A percentile compares a stretch with the other conserved stretches of the same genome.
These are phyloP conservation scores for Anhinga anhinga DNA, from an alignment of 2,113 vertebrate genomes.

Conservation along the genomic window DNA sequence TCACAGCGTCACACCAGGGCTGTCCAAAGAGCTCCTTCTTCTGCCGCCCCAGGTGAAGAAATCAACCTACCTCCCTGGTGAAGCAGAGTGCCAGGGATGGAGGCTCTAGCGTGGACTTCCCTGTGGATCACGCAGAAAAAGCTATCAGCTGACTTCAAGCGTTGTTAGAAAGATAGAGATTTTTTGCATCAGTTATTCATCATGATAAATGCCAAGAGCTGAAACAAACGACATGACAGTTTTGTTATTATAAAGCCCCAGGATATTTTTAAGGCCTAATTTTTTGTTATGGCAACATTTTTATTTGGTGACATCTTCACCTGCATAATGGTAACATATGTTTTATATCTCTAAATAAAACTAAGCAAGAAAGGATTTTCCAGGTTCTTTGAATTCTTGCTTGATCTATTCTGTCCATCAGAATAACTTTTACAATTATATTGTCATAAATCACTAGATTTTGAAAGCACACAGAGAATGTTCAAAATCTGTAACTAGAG, in stretches of 20 bases:
- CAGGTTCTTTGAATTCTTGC: background rate
- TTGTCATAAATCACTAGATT: background rate
- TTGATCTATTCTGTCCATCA: background rate
- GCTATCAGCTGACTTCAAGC: background rate
- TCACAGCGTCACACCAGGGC: background rate
- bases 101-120: background rate
- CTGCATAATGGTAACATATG: background rate
- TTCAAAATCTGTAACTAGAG: background rate
- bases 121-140: background rate
- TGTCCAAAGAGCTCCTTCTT: background rate
- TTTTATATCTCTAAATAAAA: slow-evolving; percentile 18
- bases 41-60: background rate
- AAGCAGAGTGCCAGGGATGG: fast-evolving
- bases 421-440: background rate
- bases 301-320: background rate
- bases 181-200: background rate
- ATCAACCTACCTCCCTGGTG: background rate
- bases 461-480: background rate
- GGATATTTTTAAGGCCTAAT: background rate
- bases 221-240: slow-evolving; percentile 20
- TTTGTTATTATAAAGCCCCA: background rate
- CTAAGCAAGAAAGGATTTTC: background rate
- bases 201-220: background rate
- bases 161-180: background rate
- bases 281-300: slow-evolving; percentile 13